A percentile compares a stretch with the other conserved stretches of the same genome.
Conservation (phyloP, 2,797 vertebrate genomes). For the Microchirus variegatus region DNA sequence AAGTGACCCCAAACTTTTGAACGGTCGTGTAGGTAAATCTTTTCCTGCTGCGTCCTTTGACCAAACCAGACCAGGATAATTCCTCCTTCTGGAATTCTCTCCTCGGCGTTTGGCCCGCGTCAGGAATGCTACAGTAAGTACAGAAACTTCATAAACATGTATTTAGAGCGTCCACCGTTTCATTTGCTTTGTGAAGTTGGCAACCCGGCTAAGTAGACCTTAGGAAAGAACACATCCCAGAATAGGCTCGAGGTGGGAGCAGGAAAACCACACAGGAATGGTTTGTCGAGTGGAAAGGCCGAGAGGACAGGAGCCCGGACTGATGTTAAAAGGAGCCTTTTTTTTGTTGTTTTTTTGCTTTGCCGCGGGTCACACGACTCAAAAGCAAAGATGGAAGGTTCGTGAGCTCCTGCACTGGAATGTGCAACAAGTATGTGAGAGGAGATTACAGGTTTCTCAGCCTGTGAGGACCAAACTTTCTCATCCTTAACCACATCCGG, state of each 20-base stretch:
- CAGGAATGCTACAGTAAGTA: slow-evolving; percentile 73
- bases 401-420: slow-evolving; percentile 45
- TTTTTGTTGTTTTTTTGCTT: no score
- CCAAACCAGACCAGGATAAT: slow-evolving; percentile 27
- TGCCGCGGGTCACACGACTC: slow-evolving; percentile 16
- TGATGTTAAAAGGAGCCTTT: slow-evolving; percentile 19
- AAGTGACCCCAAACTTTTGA: no score
- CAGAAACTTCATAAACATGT: slow-evolving; percentile 76
- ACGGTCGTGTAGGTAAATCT: not conserved
- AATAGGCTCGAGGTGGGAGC: slow-evolving; percentile 72
- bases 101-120: slow-evolving; percentile 42
- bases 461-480: slow-evolving; percentile 46
- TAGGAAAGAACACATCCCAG: slow-evolving; percentile 67
- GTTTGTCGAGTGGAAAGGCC: slow-evolving; percentile 32
- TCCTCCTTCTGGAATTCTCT: slow-evolving; percentile 58
- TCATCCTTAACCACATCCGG: slow-evolving; percentile 57
- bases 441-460: slow-evolving; percentile 62
- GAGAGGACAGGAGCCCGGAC: slow-evolving; percentile 28
- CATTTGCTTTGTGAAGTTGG: slow-evolving; percentile 73
- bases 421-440: slow-evolving; percentile 52
- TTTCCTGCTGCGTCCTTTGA: not conserved
- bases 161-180: slow-evolving; percentile 72
- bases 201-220: slow-evolving; percentile 64
- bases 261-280: slow-evolving; percentile 68
- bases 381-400: slow-evolving; percentile 30